Base-by-base conservation (phyloP, 2,888 invertebrate species). In the Cheilosia variabilis region DNA sequence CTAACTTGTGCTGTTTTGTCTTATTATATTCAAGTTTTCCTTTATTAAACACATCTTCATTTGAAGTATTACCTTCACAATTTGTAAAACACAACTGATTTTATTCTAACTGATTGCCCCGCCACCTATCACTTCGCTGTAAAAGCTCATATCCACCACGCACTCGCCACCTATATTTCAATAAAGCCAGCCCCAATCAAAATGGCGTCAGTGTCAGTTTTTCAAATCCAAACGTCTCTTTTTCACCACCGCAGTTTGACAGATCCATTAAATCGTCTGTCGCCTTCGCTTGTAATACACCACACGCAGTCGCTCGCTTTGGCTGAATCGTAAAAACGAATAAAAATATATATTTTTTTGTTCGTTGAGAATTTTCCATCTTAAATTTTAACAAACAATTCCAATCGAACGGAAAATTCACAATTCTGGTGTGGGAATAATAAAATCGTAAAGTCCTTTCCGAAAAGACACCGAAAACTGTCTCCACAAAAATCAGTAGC, bases 161-260 rank as follows among this genome's bases (percentile, higher is more conserved):
- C 22, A 6, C 10, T n/a, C 9, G 62, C 68, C 78, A 62, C n/a
- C 63, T 76, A 58, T 22, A 41, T 45, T 1, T 55, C 10, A 62
- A 53, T 0, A 3, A 9, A 0, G 1, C 0, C 24, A 43, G 43
- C 1, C 2, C n/a, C 1, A 6, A 47, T 19, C 13, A 76, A 81
- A 71, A 81, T 81, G 81, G 81, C 77, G 43, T 50, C 45, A 0
- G 1, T 22, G 45, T 41, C 31, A 43, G 57, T 71, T 71, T 71
- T 52, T 71, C 4, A 78, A 78, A 47, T 27, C 71, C 63, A 71
- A 78, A 71, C 78, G 78, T 55, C 69, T 69, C 78, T 71, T 71
- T 71, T 65, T 63, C 55, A 55, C 71, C 53, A 69, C 71, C 27
- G 22, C 27, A 31, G 9, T 52, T 78, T 78, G 78, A 78, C 78